phyloP scores from a whole-genome alignment of 2,797 vertebrate genomes.

The Miichthys miiuy region DNA sequence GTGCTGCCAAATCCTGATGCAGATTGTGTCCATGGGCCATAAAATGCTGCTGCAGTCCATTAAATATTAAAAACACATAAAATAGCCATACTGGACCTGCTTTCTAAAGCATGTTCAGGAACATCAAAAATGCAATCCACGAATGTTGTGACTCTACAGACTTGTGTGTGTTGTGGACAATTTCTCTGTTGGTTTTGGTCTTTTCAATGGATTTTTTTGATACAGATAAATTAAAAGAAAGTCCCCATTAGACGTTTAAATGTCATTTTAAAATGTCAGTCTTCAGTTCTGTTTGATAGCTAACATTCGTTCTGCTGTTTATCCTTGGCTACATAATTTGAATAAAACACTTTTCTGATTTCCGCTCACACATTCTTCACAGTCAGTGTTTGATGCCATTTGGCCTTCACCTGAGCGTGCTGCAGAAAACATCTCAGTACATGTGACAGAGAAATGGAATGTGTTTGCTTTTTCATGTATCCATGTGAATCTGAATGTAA shows the following conservation, averaged over 20 bases:
- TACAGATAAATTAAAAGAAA: neutral
- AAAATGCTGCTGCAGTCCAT: neutral
- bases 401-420: conserved; percentile 33
- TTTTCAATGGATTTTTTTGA: neutral
- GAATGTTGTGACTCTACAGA: neutral
- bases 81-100: conserved; percentile 1
- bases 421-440: conserved; percentile 16
- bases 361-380: conserved; percentile 28
- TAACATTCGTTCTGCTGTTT: conserved; percentile 15
- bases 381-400: conserved; percentile 21
- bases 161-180: neutral
- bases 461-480: conserved; percentile 4
- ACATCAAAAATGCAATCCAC: conserved; percentile 4
- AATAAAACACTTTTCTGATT: conserved; percentile 28
- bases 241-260: neutral
- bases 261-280: conserved; percentile 7
- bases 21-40: neutral
- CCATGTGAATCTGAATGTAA: neutral
- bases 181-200: neutral
- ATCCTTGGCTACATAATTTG: conserved; percentile 21
- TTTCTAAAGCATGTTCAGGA: neutral
- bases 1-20: conserved; percentile 5
- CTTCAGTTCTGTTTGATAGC: neutral
- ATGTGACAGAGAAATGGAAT: neutral
- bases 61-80: conserved; percentile 27